Base-by-base conservation (phyloP, 1,140 invertebrate genomes). In the Zophobas morio region DNA sequence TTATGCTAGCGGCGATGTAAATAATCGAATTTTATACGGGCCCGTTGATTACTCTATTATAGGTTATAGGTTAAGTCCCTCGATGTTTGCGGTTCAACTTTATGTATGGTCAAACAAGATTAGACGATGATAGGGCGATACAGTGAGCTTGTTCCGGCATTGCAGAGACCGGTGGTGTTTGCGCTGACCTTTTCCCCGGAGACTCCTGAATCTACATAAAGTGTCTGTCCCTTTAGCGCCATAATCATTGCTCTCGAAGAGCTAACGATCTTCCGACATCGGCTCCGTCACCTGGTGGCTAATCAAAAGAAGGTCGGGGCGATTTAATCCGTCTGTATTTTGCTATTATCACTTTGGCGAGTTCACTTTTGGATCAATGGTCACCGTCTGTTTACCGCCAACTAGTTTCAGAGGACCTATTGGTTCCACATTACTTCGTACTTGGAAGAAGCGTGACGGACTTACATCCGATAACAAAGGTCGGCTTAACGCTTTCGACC, bases 401-500 rank as follows among this genome's bases (percentile, higher is more conserved):
- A 73, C 71, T 73, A 73, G 71, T 73, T 73, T 56, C 54, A 33
- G 36, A 73, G 71, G 71, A 73, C 54, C 71, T 73, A 73, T 73
- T 73, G 47, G 71, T 73, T 73, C 71, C 34, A 73, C 71, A 73
- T 73, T 73, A 73, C 71, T 56, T 73, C 71, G 71, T 56, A 73
- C 71, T 73, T 73, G 71, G 49, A 73, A 73, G 71, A 73, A 73
- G 71, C 71, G 71, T 73, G 71, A 73, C 71, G 54, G 71, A 56
- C 71, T 73, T 73, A 70, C 63, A 73, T 56, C 71, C 71, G 71
- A 73, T 73, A 73, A 73, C 71, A 73, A 73, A 73, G 71, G 71
- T 73, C 71, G 49, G 71, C 71, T 73, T 73, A 73, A 73, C 71
- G 71, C 71, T 73, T 53, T 73, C 71, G 71, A 73, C 71, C 71